Evolutionary conservation across 1,140 invertebrate species (phyloP).

Genomic region (Ctenoplectra terminalis): DNA sequence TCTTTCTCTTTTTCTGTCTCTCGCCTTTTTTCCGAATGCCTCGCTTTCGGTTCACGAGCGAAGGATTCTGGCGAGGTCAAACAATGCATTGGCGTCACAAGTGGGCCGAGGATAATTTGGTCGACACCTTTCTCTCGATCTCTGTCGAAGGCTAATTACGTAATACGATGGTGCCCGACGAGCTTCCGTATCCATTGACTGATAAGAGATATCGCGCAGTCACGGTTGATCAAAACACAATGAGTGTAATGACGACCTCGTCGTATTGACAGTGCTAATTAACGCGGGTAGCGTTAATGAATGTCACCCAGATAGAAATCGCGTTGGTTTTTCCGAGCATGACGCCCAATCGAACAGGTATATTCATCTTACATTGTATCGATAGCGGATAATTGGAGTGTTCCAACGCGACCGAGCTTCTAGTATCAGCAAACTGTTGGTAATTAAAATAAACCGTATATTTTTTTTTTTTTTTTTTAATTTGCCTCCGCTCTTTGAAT

Average conservation of each 20-base stretch:
- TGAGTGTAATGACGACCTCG: slow-evolving; percentile 45
- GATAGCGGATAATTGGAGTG: slow-evolving; percentile 27
- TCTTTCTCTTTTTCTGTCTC: background rate
- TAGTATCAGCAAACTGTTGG: background rate
- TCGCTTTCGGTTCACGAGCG: background rate
- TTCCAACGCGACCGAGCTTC: background rate
- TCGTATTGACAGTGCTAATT: slow-evolving; percentile 54
- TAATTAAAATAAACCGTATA: slow-evolving; percentile 19
- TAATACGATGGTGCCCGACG: slow-evolving; percentile 55
- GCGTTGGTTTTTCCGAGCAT: background rate
- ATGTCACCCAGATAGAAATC: slow-evolving; percentile 26
- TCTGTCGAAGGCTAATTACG: slow-evolving; percentile 54
- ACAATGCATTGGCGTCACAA: slow-evolving; percentile 53
- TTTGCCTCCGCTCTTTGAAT: background rate
- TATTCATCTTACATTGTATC: slow-evolving; percentile 11
- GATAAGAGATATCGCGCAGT: slow-evolving; percentile 51
- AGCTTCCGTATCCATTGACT: slow-evolving; percentile 50
- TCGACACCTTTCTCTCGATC: slow-evolving; percentile 53
- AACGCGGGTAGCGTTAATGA: slow-evolving; percentile 59
- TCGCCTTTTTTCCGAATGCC: background rate
- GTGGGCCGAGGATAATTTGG: slow-evolving; percentile 50
- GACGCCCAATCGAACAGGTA: background rate
- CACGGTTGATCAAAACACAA: slow-evolving; percentile 62
- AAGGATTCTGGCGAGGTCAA: slow-evolving; percentile 54
- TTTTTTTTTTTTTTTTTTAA: background rate